phyloP scores from a whole-genome alignment of 2,888 invertebrate species.

The Coenonympha glycerion region DNA sequence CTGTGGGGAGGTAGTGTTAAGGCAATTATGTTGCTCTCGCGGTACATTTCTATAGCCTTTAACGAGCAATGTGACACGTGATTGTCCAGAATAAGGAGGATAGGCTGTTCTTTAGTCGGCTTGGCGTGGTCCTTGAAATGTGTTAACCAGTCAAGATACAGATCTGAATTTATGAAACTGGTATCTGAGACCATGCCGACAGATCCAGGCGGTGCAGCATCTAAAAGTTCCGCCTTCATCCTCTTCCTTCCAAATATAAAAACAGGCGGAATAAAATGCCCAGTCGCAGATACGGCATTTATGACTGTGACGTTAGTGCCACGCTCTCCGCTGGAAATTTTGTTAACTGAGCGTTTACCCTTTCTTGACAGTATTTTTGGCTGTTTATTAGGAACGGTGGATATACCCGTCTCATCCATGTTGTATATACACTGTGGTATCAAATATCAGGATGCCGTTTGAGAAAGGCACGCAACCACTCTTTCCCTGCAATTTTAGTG shows the following conservation, averaged over 20 bases:
- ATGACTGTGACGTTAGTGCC: constrained; percentile 7
- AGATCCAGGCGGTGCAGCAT: constrained; percentile 36
- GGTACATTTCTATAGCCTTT: constrained; percentile 13
- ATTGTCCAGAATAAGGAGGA: constrained; percentile 26
- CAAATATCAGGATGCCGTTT: neutral
- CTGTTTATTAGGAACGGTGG: neutral
- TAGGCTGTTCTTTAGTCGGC: constrained; percentile 17
- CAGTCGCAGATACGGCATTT: constrained; percentile 24
- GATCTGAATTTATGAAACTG: constrained; percentile 23
- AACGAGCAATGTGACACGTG: constrained; percentile 20
- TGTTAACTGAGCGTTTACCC: neutral
- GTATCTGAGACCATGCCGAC: constrained; percentile 28
- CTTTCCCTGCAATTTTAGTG: constrained; percentile 3
- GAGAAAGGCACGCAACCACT: neutral
- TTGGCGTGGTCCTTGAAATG: constrained; percentile 18
- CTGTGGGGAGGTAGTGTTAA: constrained; percentile 27
- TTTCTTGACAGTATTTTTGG: neutral
- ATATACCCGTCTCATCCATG: neutral
- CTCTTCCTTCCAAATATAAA: constrained; percentile 41
- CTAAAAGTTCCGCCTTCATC: constrained; percentile 35
- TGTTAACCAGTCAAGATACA: constrained; percentile 25
- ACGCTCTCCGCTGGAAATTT: constrained; percentile 10
- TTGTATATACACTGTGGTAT: neutral
- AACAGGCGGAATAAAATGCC: constrained; percentile 37
- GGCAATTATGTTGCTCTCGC: constrained; percentile 18